Evolutionary conservation across 2,113 vertebrate species (phyloP).

Genomic region (Polypterus senegalus): DNA sequence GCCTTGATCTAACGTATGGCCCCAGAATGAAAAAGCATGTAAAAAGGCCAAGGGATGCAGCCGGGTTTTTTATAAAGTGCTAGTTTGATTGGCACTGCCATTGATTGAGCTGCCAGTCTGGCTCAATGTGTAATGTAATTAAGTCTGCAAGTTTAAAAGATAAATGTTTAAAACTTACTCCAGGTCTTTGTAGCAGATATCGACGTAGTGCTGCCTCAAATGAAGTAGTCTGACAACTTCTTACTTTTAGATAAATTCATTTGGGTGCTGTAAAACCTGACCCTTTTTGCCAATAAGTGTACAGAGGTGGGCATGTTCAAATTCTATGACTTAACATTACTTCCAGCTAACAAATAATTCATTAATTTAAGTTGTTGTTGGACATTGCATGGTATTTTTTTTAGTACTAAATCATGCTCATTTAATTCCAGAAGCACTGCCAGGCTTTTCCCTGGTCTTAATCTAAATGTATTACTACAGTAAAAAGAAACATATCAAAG

Average conservation of each 20-base stretch:
- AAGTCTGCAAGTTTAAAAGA: conserved; percentile 2
- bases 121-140: conserved; percentile 1
- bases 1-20: background rate
- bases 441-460: too few species aligned
- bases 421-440: too few species aligned
- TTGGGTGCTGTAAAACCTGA: too few species aligned
- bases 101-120: background rate
- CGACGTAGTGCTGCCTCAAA: background rate
- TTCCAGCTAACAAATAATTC: too few species aligned
- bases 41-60: background rate
- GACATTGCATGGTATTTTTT: too few species aligned
- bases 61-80: background rate
- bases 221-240: background rate
- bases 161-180: conserved; percentile 4
- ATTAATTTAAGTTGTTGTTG: too few species aligned
- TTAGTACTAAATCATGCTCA: too few species aligned
- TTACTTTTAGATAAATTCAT: background rate
- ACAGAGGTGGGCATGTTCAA: too few species aligned
- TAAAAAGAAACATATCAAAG: too few species aligned
- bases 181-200: conserved; percentile 1
- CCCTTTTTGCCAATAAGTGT: too few species aligned
- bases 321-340: too few species aligned
- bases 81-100: background rate
- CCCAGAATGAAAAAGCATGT: background rate
- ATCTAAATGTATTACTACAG: too few species aligned